A percentile compares a stretch with the other conserved stretches of the same genome.
These are phyloP conservation scores for Capromys pilorides DNA, from an alignment of 2,797 vertebrate species.

Conservation along the genomic window DNA sequence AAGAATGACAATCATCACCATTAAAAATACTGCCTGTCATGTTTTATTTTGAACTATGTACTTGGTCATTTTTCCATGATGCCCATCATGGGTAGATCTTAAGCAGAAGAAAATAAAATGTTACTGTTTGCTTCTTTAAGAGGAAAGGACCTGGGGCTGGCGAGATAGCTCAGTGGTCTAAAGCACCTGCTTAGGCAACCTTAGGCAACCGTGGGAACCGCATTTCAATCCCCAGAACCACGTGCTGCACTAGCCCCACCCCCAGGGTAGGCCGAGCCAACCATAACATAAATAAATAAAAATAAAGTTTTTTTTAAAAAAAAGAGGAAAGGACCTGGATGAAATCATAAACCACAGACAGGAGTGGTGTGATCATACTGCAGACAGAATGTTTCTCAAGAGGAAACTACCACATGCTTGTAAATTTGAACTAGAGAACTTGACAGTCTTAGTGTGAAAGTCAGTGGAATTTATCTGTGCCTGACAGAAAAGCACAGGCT, in stretches of 20 bases:
- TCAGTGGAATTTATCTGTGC: background rate
- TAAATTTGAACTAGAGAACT: background rate
- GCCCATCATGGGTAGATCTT: background rate
- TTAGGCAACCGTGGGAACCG: no score
- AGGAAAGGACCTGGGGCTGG: background rate
- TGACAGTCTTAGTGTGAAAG: background rate
- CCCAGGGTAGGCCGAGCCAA: no score
- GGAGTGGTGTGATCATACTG: background rate
- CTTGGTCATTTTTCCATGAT: background rate
- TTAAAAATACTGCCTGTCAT: background rate
- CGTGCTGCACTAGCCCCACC: no score
- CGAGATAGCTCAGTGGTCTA: no score
- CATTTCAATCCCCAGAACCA: no score
- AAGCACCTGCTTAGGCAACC: no score
- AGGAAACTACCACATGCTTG: background rate
- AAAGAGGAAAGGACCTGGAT: background rate
- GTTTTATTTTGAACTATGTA: constrained; percentile 25
- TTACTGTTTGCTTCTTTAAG: background rate
- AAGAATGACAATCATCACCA: background rate
- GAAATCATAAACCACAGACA: background rate
- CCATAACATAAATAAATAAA: no score
- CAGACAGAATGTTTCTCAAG: background rate
- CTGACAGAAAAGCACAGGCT: background rate
- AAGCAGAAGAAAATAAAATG: constrained; percentile 6
- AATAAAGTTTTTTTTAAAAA: no score